Evolutionary conservation across 2,797 vertebrate species (phyloP).

Genomic region (Nasua narica): DNA sequence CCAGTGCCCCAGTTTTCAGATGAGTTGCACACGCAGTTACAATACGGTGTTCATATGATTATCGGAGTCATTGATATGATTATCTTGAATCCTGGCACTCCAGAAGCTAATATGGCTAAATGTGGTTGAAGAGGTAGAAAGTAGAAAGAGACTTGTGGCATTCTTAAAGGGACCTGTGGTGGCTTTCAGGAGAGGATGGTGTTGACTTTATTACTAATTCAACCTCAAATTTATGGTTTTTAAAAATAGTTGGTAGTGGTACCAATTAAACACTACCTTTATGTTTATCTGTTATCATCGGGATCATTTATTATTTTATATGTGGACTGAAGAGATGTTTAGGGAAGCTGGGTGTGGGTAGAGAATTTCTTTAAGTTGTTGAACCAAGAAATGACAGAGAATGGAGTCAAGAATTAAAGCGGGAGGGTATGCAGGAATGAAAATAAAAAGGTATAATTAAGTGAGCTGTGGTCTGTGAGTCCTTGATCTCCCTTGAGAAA

Average conservation of each 20-base stretch:
- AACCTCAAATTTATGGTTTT: background rate
- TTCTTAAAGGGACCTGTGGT: background rate
- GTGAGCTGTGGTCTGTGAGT: background rate
- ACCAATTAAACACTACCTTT: background rate
- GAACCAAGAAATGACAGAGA: background rate
- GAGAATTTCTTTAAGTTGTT: background rate
- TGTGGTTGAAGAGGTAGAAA: background rate
- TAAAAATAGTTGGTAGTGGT: background rate
- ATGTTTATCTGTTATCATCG: background rate
- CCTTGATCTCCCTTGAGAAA: background rate
- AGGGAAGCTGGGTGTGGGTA: background rate
- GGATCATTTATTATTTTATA: background rate
- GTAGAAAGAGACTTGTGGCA: background rate
- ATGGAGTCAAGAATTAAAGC: background rate
- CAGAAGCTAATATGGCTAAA: background rate
- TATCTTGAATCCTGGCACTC: background rate
- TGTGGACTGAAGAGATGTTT: background rate
- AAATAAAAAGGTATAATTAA: background rate
- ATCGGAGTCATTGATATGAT: background rate
- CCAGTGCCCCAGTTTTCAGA: background rate
- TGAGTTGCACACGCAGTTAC: background rate
- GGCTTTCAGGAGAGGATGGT: background rate
- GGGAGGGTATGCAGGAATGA: background rate
- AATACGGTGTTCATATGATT: background rate
- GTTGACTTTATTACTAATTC: background rate